phyloP scores from a whole-genome alignment of 2,113 vertebrate species.

The Tyrannus savana region DNA sequence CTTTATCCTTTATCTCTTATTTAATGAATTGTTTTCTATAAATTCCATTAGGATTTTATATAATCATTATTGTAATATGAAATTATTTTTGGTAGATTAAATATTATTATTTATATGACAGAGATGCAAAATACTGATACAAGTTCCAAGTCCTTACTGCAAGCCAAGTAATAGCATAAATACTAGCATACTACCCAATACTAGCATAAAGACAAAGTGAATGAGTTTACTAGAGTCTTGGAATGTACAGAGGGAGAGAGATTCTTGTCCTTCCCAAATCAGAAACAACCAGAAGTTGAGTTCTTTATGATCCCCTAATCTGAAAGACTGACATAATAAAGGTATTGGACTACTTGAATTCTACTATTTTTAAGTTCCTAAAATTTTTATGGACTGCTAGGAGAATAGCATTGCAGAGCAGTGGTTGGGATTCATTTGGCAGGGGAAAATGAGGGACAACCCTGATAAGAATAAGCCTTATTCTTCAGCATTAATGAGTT shows the following conservation, averaged over 20 bases:
- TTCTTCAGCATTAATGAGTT: not conserved
- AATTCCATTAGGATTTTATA: constrained; percentile 39
- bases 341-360: not conserved
- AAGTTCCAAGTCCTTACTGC: not conserved
- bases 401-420: not conserved
- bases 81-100: not conserved
- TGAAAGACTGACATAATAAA: not conserved
- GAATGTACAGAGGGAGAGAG: not conserved
- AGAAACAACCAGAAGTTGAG: not conserved
- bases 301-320: not conserved
- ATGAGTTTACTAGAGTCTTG: not conserved
- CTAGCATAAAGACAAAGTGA: not conserved
- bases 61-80: constrained; percentile 2
- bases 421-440: not conserved
- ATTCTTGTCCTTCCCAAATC: not conserved
- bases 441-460: not conserved
- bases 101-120: constrained; percentile 2
- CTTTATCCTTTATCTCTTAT: constrained; percentile 11
- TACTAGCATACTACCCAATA: too few species aligned
- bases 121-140: not conserved
- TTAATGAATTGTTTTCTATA: constrained; percentile 35
- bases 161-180: not conserved
- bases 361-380: not conserved
- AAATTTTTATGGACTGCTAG: not conserved
- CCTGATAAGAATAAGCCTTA: not conserved